Conservation (phyloP, 2,888 invertebrate species). For the Orchesella flavescens region DNA sequence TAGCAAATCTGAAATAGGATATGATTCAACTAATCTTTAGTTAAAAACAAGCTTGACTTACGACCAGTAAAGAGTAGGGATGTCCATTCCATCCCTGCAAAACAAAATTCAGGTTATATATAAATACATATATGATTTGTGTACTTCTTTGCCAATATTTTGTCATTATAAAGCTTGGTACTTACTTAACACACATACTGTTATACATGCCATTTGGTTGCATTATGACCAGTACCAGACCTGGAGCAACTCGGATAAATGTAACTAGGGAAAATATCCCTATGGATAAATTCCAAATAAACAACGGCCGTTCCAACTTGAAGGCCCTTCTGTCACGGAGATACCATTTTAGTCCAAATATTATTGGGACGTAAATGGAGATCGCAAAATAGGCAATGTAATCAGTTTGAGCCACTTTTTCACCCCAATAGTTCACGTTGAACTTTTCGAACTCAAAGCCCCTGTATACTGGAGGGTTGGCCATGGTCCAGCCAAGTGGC, state of each 20-base stretch:
- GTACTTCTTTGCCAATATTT: not conserved
- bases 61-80: slow-evolving; percentile 21
- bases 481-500: not conserved
- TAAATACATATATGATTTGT: too few relatives aligned
- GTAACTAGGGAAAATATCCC: slow-evolving; percentile 77
- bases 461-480: not conserved
- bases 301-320: slow-evolving; percentile 75
- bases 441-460: slow-evolving; percentile 73
- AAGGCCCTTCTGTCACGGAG: slow-evolving; percentile 76
- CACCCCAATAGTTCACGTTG: slow-evolving; percentile 75
- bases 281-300: slow-evolving; percentile 77
- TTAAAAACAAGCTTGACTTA: not conserved
- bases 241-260: slow-evolving; percentile 76
- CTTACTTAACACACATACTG: slow-evolving; percentile 75
- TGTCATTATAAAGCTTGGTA: not conserved
- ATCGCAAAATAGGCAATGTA: slow-evolving; percentile 75
- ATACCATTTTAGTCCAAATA: slow-evolving; percentile 76
- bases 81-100: slow-evolving; percentile 9
- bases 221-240: slow-evolving; percentile 75
- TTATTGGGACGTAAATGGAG: slow-evolving; percentile 76
- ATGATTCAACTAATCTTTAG: too few relatives aligned
- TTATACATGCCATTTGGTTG: slow-evolving; percentile 77
- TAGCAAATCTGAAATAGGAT: too few relatives aligned
- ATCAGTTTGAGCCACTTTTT: slow-evolving; percentile 76
- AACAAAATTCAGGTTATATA: too few relatives aligned